Evolutionary conservation across 1,140 invertebrate species (phyloP), one percentile per base, ranked within the genome.

Genomic region (Diuraphis noxia): DNA sequence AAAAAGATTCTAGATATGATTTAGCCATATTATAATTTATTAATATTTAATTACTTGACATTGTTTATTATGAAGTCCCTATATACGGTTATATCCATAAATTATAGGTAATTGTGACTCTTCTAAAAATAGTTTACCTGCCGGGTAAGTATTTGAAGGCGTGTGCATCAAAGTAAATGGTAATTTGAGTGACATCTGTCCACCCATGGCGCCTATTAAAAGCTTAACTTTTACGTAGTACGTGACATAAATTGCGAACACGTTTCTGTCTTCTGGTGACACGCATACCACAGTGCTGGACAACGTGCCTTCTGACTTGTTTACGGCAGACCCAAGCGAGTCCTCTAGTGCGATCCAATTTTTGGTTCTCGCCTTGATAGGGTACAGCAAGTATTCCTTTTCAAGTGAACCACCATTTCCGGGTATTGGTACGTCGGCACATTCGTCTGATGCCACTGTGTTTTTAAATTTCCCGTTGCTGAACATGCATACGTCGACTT

Each of bases 401-500:
- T 95, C 95, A 6, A 97, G 93, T 10, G 94, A 95, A 25, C 95
- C 94, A 1, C 93, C 93, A 23, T 91, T 92, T 0, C 96, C 96
- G 34, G 89, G 77, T 91, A 91, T 91, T 0, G 96, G 95, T 8
- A 95, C 93, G 2, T 97, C 94, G 0, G 96, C 96, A 91, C 96
- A 96, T 25, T 95, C 95, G 17, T 96, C 95, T 41, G 95, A 95
- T 2, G 98, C 98, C 0, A 99, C 98, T 2, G 98, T 96, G 94
- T 99, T 99, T 94, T 99, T 99, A 94, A 99, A 99, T 94, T 99
- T 99, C 0, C 99, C 99, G 93, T 99, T 99, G 91, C 98, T 99
- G 94, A 99, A 99, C 96, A 99, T 98, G 94, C 98, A 99, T 1
- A 99, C 99, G 93, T 99, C 99, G 9, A 99, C 98, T 94, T 99